Percentiles rank a stretch among this genome's conserved stretches.
phyloP scores from a whole-genome alignment of 1,140 invertebrate genomes.

The Theocolax elegans region DNA sequence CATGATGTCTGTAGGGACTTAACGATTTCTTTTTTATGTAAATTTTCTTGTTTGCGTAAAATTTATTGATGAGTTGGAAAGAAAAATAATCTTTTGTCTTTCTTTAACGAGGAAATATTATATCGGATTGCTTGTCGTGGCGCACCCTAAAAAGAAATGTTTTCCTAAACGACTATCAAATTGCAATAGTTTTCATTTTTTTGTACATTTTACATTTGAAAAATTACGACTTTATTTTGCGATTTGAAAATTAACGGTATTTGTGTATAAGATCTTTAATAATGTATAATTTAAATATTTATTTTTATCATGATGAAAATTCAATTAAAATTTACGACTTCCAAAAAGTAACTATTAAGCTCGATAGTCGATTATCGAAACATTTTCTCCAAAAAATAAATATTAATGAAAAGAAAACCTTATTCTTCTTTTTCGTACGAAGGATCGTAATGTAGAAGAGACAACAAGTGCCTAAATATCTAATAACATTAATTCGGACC shows the following conservation, averaged over 20 bases:
- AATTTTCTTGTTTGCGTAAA: not conserved
- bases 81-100: not conserved
- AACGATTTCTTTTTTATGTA: not conserved
- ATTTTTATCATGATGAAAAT: too few relatives aligned
- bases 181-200: too few relatives aligned
- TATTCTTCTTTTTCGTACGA: slow-evolving; percentile 50
- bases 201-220: too few relatives aligned
- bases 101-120: not conserved
- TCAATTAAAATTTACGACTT: too few relatives aligned
- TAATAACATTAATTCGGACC: slow-evolving; percentile 66
- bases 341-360: not conserved
- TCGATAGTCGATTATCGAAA: not conserved
- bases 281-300: too few relatives aligned
- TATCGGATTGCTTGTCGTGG: not conserved
- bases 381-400: not conserved
- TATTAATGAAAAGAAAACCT: too few relatives aligned
- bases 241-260: too few relatives aligned
- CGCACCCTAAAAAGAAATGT: not conserved
- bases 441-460: slow-evolving; percentile 57
- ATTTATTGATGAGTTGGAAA: not conserved
- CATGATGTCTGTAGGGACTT: too few relatives aligned
- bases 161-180: too few relatives aligned
- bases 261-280: too few relatives aligned
- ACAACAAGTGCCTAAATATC: slow-evolving; percentile 69
- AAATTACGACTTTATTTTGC: too few relatives aligned